Conservation (phyloP, 2,797 vertebrate species). For the Pseudomugil tenellus region DNA sequence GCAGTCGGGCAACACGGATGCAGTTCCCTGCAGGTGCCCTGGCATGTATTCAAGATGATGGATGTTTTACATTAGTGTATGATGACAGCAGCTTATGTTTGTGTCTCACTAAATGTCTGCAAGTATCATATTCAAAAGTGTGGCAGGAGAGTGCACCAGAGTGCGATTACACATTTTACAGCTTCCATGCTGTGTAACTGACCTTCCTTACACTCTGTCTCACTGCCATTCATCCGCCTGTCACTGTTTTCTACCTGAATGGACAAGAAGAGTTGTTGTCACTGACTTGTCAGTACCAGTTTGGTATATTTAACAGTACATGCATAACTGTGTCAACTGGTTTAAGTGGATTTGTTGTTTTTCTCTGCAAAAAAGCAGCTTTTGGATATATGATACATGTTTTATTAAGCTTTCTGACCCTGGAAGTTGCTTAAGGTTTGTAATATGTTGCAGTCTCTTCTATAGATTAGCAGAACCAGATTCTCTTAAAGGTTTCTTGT, state of each 20-base stretch:
- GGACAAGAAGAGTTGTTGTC: constrained; percentile 11
- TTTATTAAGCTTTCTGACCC: background rate
- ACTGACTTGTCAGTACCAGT: constrained; percentile 1
- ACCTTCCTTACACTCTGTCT: constrained; percentile 49
- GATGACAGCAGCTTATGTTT: constrained; percentile 80
- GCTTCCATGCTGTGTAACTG: constrained; percentile 50
- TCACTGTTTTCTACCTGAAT: constrained; percentile 27
- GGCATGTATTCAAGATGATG: constrained; percentile 71
- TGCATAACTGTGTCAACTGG: background rate
- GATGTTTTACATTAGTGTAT: constrained; percentile 76
- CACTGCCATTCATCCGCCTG: constrained; percentile 11
- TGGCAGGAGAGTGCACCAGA: constrained; percentile 48
- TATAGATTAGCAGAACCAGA: background rate
- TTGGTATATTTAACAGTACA: constrained; percentile 11
- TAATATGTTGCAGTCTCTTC: background rate
- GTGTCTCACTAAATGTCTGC: constrained; percentile 76
- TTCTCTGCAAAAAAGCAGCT: background rate
- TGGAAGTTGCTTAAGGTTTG: background rate
- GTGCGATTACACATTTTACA: constrained; percentile 55
- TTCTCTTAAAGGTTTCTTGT: background rate
- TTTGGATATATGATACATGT: background rate
- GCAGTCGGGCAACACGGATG: constrained; percentile 53
- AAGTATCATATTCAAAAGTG: constrained; percentile 74
- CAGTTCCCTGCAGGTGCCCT: constrained; percentile 56
- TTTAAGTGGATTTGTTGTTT: background rate